Evolutionary conservation across 2,113 vertebrate species (phyloP).

Genomic region (Brachyistius frenatus): DNA sequence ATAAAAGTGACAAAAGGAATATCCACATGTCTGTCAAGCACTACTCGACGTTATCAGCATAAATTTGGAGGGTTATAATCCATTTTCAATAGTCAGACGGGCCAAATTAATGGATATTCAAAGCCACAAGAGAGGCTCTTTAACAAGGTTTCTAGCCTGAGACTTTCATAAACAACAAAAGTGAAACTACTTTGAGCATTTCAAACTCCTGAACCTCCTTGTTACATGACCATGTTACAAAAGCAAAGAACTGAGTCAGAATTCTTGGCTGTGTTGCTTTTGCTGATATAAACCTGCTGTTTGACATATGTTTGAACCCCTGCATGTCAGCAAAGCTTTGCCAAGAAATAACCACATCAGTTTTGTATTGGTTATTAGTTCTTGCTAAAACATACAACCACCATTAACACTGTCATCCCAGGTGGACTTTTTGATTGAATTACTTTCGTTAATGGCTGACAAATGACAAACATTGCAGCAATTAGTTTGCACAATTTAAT

Average conservation of each 20-base stretch:
- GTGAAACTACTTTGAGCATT: constrained; percentile 15
- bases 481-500: not conserved
- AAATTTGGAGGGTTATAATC: not conserved
- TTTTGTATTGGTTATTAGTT: not conserved
- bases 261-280: constrained; percentile 48
- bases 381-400: not conserved
- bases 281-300: constrained; percentile 44
- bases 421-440: not conserved
- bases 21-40: constrained; percentile 7
- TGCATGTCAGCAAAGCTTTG: constrained; percentile 12
- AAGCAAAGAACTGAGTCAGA: constrained; percentile 57
- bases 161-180: not conserved
- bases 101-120: not conserved
- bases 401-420: not conserved
- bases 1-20: constrained; percentile 35
- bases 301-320: constrained; percentile 38
- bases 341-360: constrained; percentile 8
- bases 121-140: not conserved
- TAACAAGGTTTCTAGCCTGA: constrained; percentile 1
- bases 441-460: not conserved
- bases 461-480: not conserved
- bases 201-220: constrained; percentile 28
- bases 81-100: not conserved
- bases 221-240: constrained; percentile 60
- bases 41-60: constrained; percentile 4